Evolutionary conservation across 2,797 vertebrate genomes (phyloP), one percentile per base, ranked within the genome.

Genomic region (Artibeus lituratus): DNA sequence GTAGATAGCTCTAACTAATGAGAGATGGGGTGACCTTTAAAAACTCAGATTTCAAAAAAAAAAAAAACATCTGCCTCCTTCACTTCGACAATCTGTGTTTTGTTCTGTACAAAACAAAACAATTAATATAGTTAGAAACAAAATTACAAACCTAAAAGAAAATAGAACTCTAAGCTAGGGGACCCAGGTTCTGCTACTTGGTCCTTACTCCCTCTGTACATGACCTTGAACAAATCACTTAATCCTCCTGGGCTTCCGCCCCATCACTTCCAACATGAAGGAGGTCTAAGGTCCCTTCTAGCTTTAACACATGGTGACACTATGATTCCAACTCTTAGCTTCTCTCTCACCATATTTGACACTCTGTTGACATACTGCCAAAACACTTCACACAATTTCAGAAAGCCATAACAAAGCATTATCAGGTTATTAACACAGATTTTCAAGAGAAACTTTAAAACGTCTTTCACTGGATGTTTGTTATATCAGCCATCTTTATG

Each of bases 151-250:
- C 53, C 57, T 92, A 70, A 80, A 84, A 44, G 32, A 55, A n/a
- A 87, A 19, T 21, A 35, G 49, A 37, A 65, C 72, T 82, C 26
- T 35, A 65, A 88, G 37, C 10, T 21, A 80, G 42, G 55, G 70
- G 73, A 90, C 35, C 67, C 77, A 49, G 22, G 26, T 94, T 95
- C 92, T 87, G 69, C 57, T 92, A 37, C 65, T 85, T 55, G 26
- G n/a, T 93, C 44, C n/a, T 88, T 42, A 6, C 67, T 78, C 0
- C 3, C 80, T 94, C 7, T 53, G 3, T 47, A 4, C 80, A 12
- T 97, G 97, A 97, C 96, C 96, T 95, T 96, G 94, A 96, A 86
- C 97, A 97, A 96, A 96, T 95, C 90, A 90, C 65, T 94, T 91
- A 78, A 92, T 65, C 44, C 78, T 89, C 76, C 47, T 37, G 51